Evolutionary conservation across 64 coral and sea anemone species (phyloP).

Genomic region (Stylophora pistillata): DNA sequence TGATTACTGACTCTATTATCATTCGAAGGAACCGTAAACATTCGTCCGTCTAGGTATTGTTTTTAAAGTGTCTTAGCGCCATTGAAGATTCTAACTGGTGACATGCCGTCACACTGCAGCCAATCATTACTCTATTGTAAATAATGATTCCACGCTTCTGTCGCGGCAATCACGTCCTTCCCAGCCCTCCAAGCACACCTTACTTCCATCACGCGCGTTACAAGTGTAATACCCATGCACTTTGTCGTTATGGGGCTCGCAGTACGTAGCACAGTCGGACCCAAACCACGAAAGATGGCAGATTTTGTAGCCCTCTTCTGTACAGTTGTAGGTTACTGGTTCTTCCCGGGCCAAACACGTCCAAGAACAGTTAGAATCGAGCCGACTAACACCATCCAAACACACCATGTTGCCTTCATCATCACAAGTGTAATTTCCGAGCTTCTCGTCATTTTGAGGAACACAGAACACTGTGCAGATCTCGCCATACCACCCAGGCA

Average conservation of each 20-base stretch:
- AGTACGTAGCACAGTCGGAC: slow-evolving; percentile 49
- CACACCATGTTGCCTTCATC: slow-evolving; percentile 48
- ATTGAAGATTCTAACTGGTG: too few relatives aligned
- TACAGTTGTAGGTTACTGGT: slow-evolving; percentile 32
- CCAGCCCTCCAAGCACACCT: slow-evolving; percentile 56
- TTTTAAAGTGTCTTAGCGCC: too few relatives aligned
- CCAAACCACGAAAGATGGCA: slow-evolving; percentile 69
- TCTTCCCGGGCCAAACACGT: not conserved
- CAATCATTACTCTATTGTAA: not conserved
- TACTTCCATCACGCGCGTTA: slow-evolving; percentile 52
- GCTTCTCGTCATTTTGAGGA: slow-evolving; percentile 18
- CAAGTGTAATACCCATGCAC: slow-evolving; percentile 60
- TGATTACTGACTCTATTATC: too few relatives aligned
- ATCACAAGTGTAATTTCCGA: slow-evolving; percentile 56
- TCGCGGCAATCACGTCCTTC: slow-evolving; percentile 64
- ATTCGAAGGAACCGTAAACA: too few relatives aligned
- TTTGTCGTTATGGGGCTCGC: slow-evolving; percentile 23
- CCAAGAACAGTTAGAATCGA: not conserved
- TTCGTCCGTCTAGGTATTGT: too few relatives aligned
- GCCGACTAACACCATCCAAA: slow-evolving; percentile 6
- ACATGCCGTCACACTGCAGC: not conserved
- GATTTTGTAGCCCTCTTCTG: slow-evolving; percentile 32
- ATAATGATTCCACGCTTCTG: not conserved
- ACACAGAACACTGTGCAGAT: slow-evolving; percentile 51
- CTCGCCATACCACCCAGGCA: slow-evolving; percentile 45